These are phyloP conservation scores for Psophia crepitans DNA, from an alignment of 2,113 vertebrate species.

Conservation along the genomic window DNA sequence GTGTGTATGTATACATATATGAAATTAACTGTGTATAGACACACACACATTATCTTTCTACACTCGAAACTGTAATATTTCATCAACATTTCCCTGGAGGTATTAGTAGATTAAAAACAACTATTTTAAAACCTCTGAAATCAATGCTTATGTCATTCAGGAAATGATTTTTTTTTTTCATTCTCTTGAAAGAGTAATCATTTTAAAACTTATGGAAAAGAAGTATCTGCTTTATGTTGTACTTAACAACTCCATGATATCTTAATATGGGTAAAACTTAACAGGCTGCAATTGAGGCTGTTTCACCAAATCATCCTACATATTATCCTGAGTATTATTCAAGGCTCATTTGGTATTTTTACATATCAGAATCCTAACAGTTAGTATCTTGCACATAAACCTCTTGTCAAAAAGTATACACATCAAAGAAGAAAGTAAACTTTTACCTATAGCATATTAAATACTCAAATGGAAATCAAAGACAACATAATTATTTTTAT, in stretches of 20 bases:
- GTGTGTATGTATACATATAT: no score
- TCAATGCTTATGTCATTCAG: background rate
- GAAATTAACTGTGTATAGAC: background rate
- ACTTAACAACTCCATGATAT: background rate
- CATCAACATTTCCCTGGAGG: background rate
- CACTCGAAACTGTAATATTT: background rate
- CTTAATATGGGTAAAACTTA: background rate
- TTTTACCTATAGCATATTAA: background rate
- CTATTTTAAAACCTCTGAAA: background rate
- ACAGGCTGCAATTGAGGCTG: background rate
- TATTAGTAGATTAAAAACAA: background rate
- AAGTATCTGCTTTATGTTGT: background rate
- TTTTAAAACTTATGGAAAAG: background rate
- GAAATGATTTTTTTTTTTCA: background rate
- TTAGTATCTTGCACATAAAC: background rate
- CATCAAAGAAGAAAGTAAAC: background rate
- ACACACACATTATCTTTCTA: accelerated
- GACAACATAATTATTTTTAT: background rate
- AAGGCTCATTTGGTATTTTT: background rate
- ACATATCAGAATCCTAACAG: background rate
- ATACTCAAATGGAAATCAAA: background rate
- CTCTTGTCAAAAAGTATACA: background rate
- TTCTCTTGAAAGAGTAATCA: background rate
- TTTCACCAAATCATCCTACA: background rate
- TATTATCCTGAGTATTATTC: background rate